These are phyloP conservation scores for Ferrisia virgata DNA, from an alignment of 2,888 invertebrate genomes.

Conservation along the genomic window DNA sequence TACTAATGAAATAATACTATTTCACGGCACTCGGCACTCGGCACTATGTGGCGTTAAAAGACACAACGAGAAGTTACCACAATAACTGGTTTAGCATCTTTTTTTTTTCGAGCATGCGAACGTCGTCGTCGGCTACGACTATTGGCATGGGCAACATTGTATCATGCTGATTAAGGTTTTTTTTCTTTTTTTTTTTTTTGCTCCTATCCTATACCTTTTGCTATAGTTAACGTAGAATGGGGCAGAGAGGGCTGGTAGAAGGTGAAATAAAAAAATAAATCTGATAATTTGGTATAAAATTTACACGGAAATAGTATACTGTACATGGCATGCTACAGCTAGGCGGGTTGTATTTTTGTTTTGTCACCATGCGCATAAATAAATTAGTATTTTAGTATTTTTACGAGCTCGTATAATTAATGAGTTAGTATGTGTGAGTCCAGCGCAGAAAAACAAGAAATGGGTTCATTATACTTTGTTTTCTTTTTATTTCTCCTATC, in stretches of 20 bases:
- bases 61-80: not conserved
- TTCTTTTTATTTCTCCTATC: not conserved
- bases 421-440: slow-evolving; percentile 16
- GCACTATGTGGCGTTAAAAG: not conserved
- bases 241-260: not conserved
- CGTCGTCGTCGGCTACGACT: not conserved
- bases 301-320: slow-evolving; percentile 28
- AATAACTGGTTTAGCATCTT: slow-evolving; percentile 22
- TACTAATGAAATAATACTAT: slow-evolving; percentile 32
- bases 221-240: not conserved
- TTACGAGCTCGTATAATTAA: slow-evolving; percentile 28
- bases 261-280: not conserved
- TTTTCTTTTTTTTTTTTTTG: too few species aligned
- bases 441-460: not conserved
- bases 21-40: not conserved
- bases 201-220: too few species aligned
- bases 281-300: slow-evolving; percentile 12
- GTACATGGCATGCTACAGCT: too few species aligned
- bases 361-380: slow-evolving; percentile 19
- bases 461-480: slow-evolving; percentile 30
- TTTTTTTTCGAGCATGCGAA: not conserved
- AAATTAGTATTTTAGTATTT: slow-evolving; percentile 23
- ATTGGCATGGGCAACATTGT: slow-evolving; percentile 30
- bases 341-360: not conserved
- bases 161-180: slow-evolving; percentile 7